These are phyloP conservation scores for Mixornis gularis DNA, from an alignment of 2,113 vertebrate species.

Conservation along the genomic window DNA sequence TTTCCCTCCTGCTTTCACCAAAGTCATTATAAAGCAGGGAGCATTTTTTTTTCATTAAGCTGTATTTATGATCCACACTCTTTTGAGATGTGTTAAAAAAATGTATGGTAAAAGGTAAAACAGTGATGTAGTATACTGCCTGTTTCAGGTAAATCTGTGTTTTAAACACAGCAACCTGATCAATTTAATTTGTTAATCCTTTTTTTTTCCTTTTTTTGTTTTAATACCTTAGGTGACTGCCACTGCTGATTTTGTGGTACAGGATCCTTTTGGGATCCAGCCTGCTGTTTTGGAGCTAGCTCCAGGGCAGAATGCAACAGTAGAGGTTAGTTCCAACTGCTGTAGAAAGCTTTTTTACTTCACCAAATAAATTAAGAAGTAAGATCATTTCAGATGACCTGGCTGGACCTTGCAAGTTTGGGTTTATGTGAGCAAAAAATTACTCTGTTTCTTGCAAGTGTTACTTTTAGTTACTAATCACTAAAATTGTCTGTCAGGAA, in stretches of 20 bases:
- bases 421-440: not conserved
- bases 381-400: not conserved
- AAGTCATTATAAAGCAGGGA: not conserved
- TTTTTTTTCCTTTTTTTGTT: not conserved
- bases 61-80: not conserved
- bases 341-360: not conserved
- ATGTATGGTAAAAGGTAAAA: not conserved
- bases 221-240: constrained; percentile 65
- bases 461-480: not conserved
- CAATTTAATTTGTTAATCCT: not conserved
- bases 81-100: not conserved
- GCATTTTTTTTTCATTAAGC: not conserved
- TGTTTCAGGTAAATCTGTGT: not conserved
- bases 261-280: constrained; percentile 82
- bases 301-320: constrained; percentile 70
- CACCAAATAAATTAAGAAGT: not conserved
- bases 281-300: constrained; percentile 80
- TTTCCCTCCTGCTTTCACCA: not conserved
- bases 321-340: constrained; percentile 78
- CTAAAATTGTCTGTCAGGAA: not conserved
- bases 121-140: too few relatives aligned
- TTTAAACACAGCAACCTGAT: not conserved
- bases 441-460: not conserved
- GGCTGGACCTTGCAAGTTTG: not conserved
- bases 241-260: constrained; percentile 70